Percentiles rank a stretch among this genome's conserved stretches.
phyloP scores from a whole-genome alignment of 2,888 invertebrate species.

The Drosophila flavopinicola region DNA sequence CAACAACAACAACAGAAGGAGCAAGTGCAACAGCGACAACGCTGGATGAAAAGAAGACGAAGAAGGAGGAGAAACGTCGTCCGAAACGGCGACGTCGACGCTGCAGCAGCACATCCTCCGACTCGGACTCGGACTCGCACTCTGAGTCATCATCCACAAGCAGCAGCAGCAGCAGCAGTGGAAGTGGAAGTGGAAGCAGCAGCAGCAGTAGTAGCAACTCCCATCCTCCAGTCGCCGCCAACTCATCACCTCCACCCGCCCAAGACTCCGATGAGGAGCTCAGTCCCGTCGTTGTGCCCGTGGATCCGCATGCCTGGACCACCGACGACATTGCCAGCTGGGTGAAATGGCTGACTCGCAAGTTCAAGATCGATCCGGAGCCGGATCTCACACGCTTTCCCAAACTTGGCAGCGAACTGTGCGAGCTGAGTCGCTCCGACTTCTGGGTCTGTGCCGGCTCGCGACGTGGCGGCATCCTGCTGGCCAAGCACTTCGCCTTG shows the following conservation, averaged over 20 bases:
- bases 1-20: constrained; percentile 52
- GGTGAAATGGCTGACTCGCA: constrained; percentile 87
- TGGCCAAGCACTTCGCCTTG: constrained; percentile 88
- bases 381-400: constrained; percentile 86
- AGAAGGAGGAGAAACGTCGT: constrained; percentile 32
- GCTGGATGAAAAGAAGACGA: constrained; percentile 33
- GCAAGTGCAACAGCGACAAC: constrained; percentile 57
- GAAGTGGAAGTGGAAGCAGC: constrained; percentile 13
- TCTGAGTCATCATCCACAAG: constrained; percentile 21
- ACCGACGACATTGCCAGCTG: constrained; percentile 86
- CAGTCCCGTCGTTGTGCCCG: constrained; percentile 75
- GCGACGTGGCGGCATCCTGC: constrained; percentile 85
- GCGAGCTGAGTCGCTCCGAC: constrained; percentile 87
- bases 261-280: constrained; percentile 46
- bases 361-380: constrained; percentile 86
- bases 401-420: constrained; percentile 86
- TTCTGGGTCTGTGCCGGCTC: constrained; percentile 86
- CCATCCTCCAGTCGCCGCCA: constrained; percentile 3
- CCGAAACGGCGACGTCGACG: constrained; percentile 16
- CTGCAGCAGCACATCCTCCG: constrained; percentile 43
- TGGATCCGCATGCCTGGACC: constrained; percentile 88
- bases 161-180: constrained; percentile 31
- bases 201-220: constrained; percentile 21
- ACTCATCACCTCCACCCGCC: constrained; percentile 44
- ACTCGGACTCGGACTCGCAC: constrained; percentile 29